Conservation (phyloP, 2,797 vertebrate species). For the Gymnothorax reevesii region DNA sequence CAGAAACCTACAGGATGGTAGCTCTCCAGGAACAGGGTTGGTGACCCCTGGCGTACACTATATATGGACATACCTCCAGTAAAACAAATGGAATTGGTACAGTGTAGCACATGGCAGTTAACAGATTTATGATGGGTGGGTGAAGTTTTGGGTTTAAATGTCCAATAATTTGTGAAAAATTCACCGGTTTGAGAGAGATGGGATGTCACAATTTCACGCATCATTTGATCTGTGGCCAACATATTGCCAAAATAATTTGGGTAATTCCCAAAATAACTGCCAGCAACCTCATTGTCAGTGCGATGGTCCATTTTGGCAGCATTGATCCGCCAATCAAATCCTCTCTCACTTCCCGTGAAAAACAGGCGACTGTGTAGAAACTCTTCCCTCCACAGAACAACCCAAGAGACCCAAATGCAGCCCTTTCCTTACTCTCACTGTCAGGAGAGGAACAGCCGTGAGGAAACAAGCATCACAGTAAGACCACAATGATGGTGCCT, state of each 20-base stretch:
- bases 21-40: too few species aligned
- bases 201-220: too few species aligned
- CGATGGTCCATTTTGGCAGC: neutral
- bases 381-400: neutral
- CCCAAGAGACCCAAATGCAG: neutral
- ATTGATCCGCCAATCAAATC: neutral
- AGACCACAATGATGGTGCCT: neutral
- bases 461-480: neutral
- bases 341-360: neutral
- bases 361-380: neutral
- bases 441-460: neutral
- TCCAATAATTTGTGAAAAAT: too few species aligned
- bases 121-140: too few species aligned
- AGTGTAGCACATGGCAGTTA: too few species aligned
- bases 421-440: constrained; percentile 1
- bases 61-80: too few species aligned
- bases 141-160: too few species aligned
- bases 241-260: neutral
- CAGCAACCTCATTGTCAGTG: neutral
- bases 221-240: neutral
- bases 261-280: neutral
- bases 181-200: too few species aligned
- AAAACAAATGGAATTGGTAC: too few species aligned
- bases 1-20: too few species aligned
- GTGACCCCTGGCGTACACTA: too few species aligned